Percentiles rank a stretch among this genome's conserved stretches.
Conservation (phyloP, 2,888 invertebrate species). For the Protodeltote pygarga region DNA sequence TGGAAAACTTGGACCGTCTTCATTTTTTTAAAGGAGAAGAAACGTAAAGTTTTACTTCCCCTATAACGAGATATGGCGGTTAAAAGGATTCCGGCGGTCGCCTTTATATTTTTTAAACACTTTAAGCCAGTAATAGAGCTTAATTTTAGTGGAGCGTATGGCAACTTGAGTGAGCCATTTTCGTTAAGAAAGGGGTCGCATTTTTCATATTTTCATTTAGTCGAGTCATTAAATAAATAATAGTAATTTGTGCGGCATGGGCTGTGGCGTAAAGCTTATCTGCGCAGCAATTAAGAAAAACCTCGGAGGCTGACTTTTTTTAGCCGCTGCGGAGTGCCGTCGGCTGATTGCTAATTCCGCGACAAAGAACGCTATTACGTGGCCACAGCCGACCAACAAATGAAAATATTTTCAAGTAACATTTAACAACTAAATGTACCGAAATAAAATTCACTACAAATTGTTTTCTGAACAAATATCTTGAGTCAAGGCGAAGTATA, state of each 20-base stretch:
- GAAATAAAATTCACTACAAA: constrained; percentile 29
- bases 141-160: constrained; percentile 52
- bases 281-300: constrained; percentile 78
- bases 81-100: constrained; percentile 58
- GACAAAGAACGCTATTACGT: constrained; percentile 79
- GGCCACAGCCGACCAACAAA: constrained; percentile 62
- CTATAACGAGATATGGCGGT: constrained; percentile 68
- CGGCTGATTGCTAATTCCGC: constrained; percentile 82
- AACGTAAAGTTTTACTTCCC: constrained; percentile 74
- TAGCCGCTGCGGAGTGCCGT: constrained; percentile 53
- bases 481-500: constrained; percentile 4
- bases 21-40: constrained; percentile 65
- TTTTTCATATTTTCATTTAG: constrained; percentile 72
- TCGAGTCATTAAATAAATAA: constrained; percentile 71
- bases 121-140: constrained; percentile 49
- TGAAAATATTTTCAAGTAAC: constrained; percentile 65
- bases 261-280: constrained; percentile 72
- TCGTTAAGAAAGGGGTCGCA: constrained; percentile 30
- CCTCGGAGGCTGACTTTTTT: constrained; percentile 66
- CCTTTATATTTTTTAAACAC: constrained; percentile 48
- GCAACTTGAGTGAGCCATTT: constrained; percentile 20
- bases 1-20: constrained; percentile 76
- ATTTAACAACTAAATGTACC: constrained; percentile 41
- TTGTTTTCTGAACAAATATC: constrained; percentile 23
- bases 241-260: constrained; percentile 71